Evolutionary conservation across 2,888 invertebrate genomes (phyloP).

Genomic region (Acleris literana): DNA sequence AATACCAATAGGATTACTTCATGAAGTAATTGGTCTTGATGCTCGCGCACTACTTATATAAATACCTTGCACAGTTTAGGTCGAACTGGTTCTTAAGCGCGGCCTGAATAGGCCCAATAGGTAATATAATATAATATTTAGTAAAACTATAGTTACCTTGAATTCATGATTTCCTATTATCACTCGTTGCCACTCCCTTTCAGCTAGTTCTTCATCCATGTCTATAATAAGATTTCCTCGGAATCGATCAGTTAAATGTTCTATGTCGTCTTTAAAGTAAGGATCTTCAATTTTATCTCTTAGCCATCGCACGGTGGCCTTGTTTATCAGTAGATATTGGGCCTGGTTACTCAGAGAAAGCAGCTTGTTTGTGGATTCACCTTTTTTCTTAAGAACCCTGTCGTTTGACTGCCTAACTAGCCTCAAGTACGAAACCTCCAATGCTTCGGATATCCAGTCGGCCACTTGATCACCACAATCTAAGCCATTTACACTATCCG

Average conservation of each 20-base stretch:
- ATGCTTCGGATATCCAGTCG: conserved; percentile 90
- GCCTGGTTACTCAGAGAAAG: conserved; percentile 91
- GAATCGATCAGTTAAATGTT: conserved; percentile 89
- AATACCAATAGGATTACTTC: no score
- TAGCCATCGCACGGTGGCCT: conserved; percentile 90
- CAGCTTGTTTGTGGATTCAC: conserved; percentile 52
- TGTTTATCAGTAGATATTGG: conserved; percentile 92
- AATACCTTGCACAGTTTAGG: no score
- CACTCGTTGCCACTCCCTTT: conserved; percentile 87
- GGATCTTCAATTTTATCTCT: conserved; percentile 83
- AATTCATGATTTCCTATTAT: conserved; percentile 86
- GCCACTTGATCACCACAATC: conserved; percentile 94
- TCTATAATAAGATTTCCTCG: conserved; percentile 95
- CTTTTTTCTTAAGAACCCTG: conserved; percentile 63
- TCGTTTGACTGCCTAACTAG: conserved; percentile 85
- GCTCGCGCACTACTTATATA: no score
- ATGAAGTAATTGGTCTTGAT: no score
- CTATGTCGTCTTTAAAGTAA: conserved; percentile 75
- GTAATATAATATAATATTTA: background rate
- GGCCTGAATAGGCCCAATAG: background rate
- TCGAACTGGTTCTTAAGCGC: no score
- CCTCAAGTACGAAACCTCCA: conserved; percentile 87
- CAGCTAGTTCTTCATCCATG: conserved; percentile 88
- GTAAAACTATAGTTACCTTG: conserved; percentile 76
- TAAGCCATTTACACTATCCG: conserved; percentile 89